Evolutionary conservation across 1,140 invertebrate genomes (phyloP).

Genomic region (Lanistes nyassanus): DNA sequence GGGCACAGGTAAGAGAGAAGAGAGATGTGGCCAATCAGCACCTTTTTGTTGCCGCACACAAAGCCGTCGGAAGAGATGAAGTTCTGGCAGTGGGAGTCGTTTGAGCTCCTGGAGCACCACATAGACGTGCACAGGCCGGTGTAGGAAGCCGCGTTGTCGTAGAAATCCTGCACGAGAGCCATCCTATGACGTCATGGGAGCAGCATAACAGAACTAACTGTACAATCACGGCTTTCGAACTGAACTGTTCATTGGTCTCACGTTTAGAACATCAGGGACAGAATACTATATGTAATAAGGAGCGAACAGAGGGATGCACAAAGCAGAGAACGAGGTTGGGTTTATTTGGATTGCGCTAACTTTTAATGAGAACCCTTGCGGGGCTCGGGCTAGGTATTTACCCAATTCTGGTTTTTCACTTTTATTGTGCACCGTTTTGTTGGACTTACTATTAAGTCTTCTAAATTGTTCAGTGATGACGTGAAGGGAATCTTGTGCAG

Average conservation of each 20-base stretch:
- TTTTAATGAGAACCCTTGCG: not conserved
- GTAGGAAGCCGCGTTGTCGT: conserved; percentile 2
- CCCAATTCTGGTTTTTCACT: not conserved
- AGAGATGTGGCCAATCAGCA: not conserved
- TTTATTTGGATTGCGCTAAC: not conserved
- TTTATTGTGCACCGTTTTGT: not conserved
- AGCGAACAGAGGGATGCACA: no score
- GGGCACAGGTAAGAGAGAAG: no score
- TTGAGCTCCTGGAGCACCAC: conserved; percentile 23
- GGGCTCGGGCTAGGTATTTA: not conserved
- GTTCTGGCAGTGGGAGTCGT: conserved; percentile 13
- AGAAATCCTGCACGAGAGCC: conserved; percentile 23
- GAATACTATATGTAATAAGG: no score
- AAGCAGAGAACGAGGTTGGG: not conserved
- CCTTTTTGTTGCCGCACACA: conserved; percentile 26
- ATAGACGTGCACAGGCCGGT: conserved; percentile 21
- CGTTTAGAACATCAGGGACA: no score
- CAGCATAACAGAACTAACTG: no score
- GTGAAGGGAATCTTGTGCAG: not conserved
- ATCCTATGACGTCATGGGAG: not conserved
- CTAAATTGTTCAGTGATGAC: no score
- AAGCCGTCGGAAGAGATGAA: conserved; percentile 30
- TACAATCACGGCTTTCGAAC: no score
- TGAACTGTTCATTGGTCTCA: no score
- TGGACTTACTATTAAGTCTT: not conserved